Evolutionary conservation across 2,888 invertebrate genomes (phyloP).

Genomic region (Emmelina monodactyla): DNA sequence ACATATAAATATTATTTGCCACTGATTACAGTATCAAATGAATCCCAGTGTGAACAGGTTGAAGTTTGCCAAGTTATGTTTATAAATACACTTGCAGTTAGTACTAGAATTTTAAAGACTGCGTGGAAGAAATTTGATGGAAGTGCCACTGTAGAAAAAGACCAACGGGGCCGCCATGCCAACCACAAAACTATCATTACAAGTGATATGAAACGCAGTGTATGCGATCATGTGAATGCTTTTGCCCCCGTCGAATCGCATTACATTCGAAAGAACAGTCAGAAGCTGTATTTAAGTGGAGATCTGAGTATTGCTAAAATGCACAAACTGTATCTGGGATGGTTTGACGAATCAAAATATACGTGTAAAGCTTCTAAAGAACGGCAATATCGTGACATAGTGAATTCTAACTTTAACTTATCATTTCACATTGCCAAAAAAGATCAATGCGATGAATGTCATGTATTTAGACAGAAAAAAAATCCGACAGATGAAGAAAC

Average conservation of each 20-base stretch:
- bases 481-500: constrained; percentile 6
- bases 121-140: constrained; percentile 15
- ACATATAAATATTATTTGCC: constrained; percentile 11
- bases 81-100: constrained; percentile 13
- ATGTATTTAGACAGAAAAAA: constrained; percentile 7
- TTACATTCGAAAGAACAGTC: constrained; percentile 11
- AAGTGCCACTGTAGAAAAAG: constrained; percentile 14
- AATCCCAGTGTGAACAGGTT: constrained; percentile 10
- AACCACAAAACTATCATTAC: constrained; percentile 11
- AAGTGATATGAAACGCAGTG: constrained; percentile 11
- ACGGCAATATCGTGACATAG: constrained; percentile 9
- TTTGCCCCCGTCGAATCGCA: constrained; percentile 16
- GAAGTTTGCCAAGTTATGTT: constrained; percentile 9
- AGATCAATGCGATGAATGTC: constrained; percentile 11
- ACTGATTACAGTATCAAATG: constrained; percentile 8
- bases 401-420: constrained; percentile 13
- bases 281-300: constrained; percentile 5
- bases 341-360: constrained; percentile 12
- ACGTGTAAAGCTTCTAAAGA: constrained; percentile 9
- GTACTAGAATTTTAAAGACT: constrained; percentile 12
- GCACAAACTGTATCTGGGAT: constrained; percentile 11
- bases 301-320: constrained; percentile 13
- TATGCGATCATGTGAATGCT: constrained; percentile 14
- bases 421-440: constrained; percentile 15
- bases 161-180: constrained; percentile 12